phyloP scores from a whole-genome alignment of 2,113 vertebrate species.

The Sceloporus tristichus region DNA sequence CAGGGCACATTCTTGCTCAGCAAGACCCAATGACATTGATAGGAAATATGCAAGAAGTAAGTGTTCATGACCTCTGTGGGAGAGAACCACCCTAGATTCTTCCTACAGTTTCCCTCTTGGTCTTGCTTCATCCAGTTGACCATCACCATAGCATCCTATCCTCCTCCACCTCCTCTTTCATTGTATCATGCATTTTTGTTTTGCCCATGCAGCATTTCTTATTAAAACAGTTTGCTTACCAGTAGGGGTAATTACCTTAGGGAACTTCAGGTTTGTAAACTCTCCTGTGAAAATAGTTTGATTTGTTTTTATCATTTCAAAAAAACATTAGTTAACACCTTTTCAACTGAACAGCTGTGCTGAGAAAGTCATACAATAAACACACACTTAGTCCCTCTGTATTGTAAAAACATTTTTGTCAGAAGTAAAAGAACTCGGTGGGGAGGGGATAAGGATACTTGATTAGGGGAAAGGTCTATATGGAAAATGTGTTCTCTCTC shows the following conservation, averaged over 20 bases:
- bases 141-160: not conserved
- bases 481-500: no score
- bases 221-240: slow-evolving; percentile 56
- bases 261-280: slow-evolving; percentile 38
- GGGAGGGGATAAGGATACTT: slow-evolving; percentile 27
- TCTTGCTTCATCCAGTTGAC: not conserved
- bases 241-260: slow-evolving; percentile 30
- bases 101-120: not conserved
- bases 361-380: slow-evolving; percentile 30
- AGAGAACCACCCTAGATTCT: not conserved
- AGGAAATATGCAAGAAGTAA: not conserved
- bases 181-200: slow-evolving; percentile 17
- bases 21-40: not conserved
- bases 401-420: not conserved
- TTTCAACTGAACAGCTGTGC: slow-evolving; percentile 23
- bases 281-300: slow-evolving; percentile 27
- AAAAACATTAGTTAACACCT: slow-evolving; percentile 32
- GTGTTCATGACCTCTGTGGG: not conserved
- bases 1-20: not conserved
- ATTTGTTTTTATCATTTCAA: slow-evolving; percentile 28
- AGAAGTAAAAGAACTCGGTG: not conserved
- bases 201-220: slow-evolving; percentile 24
- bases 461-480: not conserved
- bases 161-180: no score
- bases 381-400: not conserved